These are phyloP conservation scores for Salmo trutta DNA, from an alignment of 2,797 vertebrate species.

Conservation along the genomic window DNA sequence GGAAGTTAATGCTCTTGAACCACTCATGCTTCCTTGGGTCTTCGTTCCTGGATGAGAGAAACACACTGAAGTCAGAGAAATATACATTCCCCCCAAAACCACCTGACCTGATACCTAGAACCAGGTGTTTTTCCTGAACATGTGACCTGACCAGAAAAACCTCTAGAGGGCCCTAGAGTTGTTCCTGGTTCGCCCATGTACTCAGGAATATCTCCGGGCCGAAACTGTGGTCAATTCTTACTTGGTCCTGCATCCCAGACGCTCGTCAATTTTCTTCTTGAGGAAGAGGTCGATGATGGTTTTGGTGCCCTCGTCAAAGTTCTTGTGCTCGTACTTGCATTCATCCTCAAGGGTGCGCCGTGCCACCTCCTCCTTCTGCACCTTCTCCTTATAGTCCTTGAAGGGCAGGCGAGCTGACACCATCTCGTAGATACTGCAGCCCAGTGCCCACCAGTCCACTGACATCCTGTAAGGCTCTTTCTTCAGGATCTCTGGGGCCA, in stretches of 20 bases:
- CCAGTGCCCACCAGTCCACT: slow-evolving; percentile 93
- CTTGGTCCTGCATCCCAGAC: slow-evolving; percentile 82
- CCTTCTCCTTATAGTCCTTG: slow-evolving; percentile 86
- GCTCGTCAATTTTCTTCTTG: slow-evolving; percentile 78
- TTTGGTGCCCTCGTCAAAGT: slow-evolving; percentile 80
- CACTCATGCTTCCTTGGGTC: slow-evolving; percentile 90
- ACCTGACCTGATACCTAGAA: slow-evolving; percentile 42
- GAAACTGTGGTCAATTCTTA: slow-evolving; percentile 51
- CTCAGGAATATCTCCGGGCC: no score
- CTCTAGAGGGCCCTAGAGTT: no score
- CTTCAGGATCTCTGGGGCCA: slow-evolving; percentile 75
- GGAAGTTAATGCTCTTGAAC: slow-evolving; percentile 91
- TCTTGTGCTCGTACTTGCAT: slow-evolving; percentile 78
- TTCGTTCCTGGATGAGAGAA: slow-evolving; percentile 66
- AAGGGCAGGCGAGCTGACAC: slow-evolving; percentile 87
- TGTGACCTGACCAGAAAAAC: slow-evolving; percentile 54
- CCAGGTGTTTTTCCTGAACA: slow-evolving; percentile 68
- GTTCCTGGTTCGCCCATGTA: no score
- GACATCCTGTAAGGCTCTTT: slow-evolving; percentile 83
- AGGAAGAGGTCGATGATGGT: slow-evolving; percentile 83
- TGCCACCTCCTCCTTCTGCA: slow-evolving; percentile 83
- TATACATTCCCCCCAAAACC: not conserved
- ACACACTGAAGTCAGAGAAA: not conserved
- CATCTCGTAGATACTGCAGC: slow-evolving; percentile 93
- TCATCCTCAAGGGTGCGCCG: slow-evolving; percentile 86